Conservation (phyloP, 1,140 invertebrate species). For the Rhyzopertha dominica region DNA sequence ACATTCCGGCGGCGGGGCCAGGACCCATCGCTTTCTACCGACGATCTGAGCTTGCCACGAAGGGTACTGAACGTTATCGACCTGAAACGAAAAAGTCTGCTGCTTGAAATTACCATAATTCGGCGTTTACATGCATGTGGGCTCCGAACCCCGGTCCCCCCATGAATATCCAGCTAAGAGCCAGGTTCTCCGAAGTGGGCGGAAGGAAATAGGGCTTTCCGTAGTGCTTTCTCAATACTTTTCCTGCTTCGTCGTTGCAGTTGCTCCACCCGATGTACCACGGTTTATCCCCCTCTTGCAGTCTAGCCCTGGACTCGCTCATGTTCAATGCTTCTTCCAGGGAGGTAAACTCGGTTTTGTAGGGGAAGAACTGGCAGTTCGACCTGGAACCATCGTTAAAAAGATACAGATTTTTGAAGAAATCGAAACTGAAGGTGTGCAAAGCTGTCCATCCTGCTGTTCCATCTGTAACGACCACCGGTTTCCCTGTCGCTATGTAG, state of each 20-base stretch:
- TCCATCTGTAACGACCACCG: constrained; percentile 81
- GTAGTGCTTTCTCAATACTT: constrained; percentile 74
- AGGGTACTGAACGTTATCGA: constrained; percentile 84
- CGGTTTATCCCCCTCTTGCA: constrained; percentile 58
- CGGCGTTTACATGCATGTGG: constrained; percentile 78
- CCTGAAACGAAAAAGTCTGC: constrained; percentile 51
- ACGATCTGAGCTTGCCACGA: constrained; percentile 93
- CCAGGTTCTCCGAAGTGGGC: constrained; percentile 72
- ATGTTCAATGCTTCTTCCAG: constrained; percentile 76
- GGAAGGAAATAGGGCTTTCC: constrained; percentile 85
- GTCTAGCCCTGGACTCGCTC: constrained; percentile 59
- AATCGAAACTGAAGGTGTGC: constrained; percentile 64
- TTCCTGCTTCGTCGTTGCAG: constrained; percentile 74
- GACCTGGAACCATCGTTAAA: constrained; percentile 47
- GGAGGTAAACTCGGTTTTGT: constrained; percentile 76
- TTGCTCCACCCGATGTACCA: constrained; percentile 96
- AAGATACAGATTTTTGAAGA: constrained; percentile 73
- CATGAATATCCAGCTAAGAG: constrained; percentile 95
- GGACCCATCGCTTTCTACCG: constrained; percentile 78
- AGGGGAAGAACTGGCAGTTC: constrained; percentile 88
- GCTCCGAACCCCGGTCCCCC: constrained; percentile 88
- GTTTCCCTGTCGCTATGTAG: constrained; percentile 71
- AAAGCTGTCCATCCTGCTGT: constrained; percentile 72
- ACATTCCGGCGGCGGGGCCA: constrained; percentile 87
- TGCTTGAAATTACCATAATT: constrained; percentile 2